These are phyloP conservation scores for Mycogona germanica DNA, from an alignment of 2,888 invertebrate species.

Conservation along the genomic window DNA sequence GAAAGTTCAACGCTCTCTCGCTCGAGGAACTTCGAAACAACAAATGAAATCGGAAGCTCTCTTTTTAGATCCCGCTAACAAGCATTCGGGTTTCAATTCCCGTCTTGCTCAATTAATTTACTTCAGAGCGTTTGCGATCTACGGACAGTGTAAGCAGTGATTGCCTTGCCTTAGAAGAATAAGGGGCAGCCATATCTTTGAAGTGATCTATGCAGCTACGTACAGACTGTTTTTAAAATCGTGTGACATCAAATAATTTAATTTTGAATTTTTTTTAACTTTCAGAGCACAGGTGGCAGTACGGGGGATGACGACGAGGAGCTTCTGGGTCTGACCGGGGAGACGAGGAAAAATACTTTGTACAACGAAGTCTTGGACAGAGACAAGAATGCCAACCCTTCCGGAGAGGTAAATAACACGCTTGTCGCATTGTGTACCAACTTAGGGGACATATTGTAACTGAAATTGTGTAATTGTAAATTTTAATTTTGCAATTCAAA, in stretches of 20 bases:
- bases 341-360: conserved; percentile 40
- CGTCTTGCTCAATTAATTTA: no score
- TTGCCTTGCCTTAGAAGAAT: no score
- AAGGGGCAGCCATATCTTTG: no score
- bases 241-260: not conserved
- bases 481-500: conserved; percentile 7
- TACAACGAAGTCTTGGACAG: conserved; percentile 37
- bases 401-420: conserved; percentile 24
- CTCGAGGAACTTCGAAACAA: no score
- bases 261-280: conserved; percentile 21
- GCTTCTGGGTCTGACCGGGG: conserved; percentile 31
- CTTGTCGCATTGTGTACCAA: not conserved
- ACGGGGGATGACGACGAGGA: conserved; percentile 43
- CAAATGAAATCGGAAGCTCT: no score
- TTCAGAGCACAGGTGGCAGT: conserved; percentile 46
- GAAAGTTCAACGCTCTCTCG: no score
- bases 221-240: not conserved
- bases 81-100: no score
- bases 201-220: not conserved
- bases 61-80: no score
- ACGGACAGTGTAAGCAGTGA: no score
- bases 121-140: no score
- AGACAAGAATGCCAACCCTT: conserved; percentile 20
- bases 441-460: not conserved
- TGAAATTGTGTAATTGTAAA: not conserved